Evolutionary conservation across 2,113 vertebrate genomes (phyloP).

Genomic region (Notechis scutatus): DNA sequence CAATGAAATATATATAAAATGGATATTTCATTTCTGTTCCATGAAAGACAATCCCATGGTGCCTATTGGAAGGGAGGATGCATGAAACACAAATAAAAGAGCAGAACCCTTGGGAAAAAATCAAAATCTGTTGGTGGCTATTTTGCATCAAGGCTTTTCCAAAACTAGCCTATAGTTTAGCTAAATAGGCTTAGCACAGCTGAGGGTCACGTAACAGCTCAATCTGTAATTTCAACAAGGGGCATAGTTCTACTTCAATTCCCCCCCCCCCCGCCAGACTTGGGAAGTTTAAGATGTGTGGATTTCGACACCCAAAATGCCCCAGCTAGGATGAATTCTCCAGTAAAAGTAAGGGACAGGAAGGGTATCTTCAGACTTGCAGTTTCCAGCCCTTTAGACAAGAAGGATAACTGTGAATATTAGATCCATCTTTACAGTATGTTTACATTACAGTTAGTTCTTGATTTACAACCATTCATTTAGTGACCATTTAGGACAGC

Average conservation of each 20-base stretch:
- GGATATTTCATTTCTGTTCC: slow-evolving; percentile 31
- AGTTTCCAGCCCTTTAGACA: background rate
- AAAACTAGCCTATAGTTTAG: background rate
- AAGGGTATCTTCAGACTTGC: background rate
- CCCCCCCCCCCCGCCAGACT: rapidly evolving
- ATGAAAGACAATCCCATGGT: background rate
- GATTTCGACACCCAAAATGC: background rate
- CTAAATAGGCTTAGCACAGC: background rate
- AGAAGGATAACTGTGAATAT: background rate
- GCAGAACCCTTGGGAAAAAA: background rate
- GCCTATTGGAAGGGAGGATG: background rate
- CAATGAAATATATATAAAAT: slow-evolving; percentile 19
- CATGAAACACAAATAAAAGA: background rate
- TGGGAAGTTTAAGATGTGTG: background rate
- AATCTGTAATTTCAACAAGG: too few species aligned
- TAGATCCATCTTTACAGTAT: background rate
- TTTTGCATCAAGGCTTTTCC: background rate
- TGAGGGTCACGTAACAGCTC: background rate
- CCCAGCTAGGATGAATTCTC: background rate
- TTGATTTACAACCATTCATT: background rate
- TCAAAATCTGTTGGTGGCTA: background rate
- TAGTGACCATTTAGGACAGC: background rate
- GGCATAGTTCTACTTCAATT: background rate
- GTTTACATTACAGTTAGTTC: background rate
- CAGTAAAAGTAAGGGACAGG: background rate